Percentiles rank a stretch among this genome's conserved stretches.
Conservation (phyloP, 2,797 vertebrate genomes). For the Enoplosus armatus region DNA sequence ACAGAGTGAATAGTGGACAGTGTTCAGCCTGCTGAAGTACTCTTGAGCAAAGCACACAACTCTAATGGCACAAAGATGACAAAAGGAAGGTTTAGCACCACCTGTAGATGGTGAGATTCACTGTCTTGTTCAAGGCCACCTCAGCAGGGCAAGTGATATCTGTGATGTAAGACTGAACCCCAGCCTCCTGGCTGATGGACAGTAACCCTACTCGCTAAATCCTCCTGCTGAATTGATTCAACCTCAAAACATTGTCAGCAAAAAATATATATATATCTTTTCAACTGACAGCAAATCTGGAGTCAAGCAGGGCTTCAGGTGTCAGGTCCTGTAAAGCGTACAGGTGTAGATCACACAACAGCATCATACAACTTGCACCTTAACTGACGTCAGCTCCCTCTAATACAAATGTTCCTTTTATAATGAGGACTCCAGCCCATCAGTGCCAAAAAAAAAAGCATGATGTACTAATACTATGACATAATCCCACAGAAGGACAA, state of each 20-base stretch:
- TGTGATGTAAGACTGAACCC: background rate
- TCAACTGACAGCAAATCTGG: background rate
- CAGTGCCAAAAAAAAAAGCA: constrained; percentile 12
- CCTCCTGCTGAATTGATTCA: constrained; percentile 11
- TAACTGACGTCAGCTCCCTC: background rate
- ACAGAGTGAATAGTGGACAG: background rate
- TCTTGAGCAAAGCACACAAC: background rate
- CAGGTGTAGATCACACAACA: background rate
- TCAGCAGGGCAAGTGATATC: background rate
- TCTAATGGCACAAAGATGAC: background rate
- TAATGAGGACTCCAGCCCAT: constrained; percentile 18
- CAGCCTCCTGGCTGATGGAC: background rate
- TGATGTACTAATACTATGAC: constrained; percentile 6
- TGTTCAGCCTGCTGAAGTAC: background rate
- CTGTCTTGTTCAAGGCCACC: background rate
- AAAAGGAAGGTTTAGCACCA: constrained; percentile 3
- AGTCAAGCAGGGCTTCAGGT: background rate
- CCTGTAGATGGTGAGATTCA: background rate
- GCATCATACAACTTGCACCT: constrained; percentile 3
- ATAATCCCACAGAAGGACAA: constrained; percentile 14
- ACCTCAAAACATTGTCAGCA: background rate
- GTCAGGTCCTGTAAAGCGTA: background rate
- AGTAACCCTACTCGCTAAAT: background rate
- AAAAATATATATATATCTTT: background rate
- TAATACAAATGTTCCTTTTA: background rate